phyloP scores from a whole-genome alignment of 2,888 invertebrate genomes.

The Sarcophaga subvicina region DNA sequence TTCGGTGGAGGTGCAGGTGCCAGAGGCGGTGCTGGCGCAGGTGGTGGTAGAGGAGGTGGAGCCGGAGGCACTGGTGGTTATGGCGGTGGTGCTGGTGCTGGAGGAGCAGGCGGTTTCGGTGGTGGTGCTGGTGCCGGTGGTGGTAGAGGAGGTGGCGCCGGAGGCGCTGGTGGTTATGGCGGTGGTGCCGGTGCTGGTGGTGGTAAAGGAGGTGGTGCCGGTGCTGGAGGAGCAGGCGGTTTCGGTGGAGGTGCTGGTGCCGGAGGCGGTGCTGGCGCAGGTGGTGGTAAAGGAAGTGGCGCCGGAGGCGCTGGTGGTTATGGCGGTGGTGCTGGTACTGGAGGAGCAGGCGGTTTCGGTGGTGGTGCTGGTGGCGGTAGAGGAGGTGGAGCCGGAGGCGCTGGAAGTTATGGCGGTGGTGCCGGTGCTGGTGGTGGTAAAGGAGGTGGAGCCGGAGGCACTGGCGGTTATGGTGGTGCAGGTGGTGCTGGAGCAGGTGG shows the following conservation, averaged over 20 bases:
- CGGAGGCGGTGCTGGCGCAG: conserved; percentile 66
- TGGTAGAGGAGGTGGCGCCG: conserved; percentile 56
- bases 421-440: conserved; percentile 39
- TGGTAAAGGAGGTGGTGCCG: conserved; percentile 73
- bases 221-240: conserved; percentile 66
- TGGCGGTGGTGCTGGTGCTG: conserved; percentile 69
- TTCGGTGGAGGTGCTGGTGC: conserved; percentile 70
- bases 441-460: conserved; percentile 66
- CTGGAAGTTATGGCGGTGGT: conserved; percentile 59
- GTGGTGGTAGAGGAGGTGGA: conserved; percentile 71
- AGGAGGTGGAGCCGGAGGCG: conserved; percentile 70
- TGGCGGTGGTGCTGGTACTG: conserved; percentile 62
- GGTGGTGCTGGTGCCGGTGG: conserved; percentile 76
- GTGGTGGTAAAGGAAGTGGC: conserved; percentile 70
- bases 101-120: conserved; percentile 69
- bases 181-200: conserved; percentile 41
- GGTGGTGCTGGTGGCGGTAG: conserved; percentile 48
- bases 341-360: conserved; percentile 63
- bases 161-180: conserved; percentile 54
- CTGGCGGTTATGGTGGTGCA: conserved; percentile 51
- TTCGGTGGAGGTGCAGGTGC: conserved; percentile 71
- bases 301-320: conserved; percentile 67
- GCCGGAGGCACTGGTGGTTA: too few relatives aligned
- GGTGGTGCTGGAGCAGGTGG: conserved; percentile 70
- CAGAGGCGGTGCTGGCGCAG: conserved; percentile 24